These are phyloP conservation scores for Brachionichthys hirsutus DNA, from an alignment of 2,113 vertebrate species.

Conservation along the genomic window DNA sequence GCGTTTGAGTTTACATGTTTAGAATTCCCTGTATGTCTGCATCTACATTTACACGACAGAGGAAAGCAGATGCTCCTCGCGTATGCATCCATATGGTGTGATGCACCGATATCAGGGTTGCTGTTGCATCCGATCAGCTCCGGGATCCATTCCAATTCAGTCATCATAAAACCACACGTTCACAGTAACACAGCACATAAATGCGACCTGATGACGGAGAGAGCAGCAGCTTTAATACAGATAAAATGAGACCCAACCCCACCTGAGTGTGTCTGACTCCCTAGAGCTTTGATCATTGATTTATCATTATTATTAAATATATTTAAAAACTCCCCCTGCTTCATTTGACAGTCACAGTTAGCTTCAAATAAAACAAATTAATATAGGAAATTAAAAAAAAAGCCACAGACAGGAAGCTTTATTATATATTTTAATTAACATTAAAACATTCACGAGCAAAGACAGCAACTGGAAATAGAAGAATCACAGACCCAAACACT, in stretches of 20 bases:
- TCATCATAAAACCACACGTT: constrained; percentile 40
- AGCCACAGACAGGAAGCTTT: too few relatives aligned
- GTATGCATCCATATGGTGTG: constrained; percentile 54
- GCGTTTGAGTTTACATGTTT: constrained; percentile 13
- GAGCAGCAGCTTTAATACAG: neutral
- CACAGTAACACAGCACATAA: constrained; percentile 31
- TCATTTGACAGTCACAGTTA: too few relatives aligned
- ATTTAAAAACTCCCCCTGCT: too few relatives aligned
- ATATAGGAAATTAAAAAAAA: too few relatives aligned
- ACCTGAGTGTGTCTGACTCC: too few relatives aligned
- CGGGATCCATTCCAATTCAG: constrained; percentile 2
- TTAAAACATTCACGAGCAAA: too few relatives aligned
- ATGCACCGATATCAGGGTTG: constrained; percentile 23
- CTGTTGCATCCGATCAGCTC: constrained; percentile 26
- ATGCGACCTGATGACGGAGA: neutral
- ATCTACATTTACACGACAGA: constrained; percentile 33
- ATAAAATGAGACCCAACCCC: neutral
- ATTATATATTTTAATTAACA: too few relatives aligned
- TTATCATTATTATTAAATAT: too few relatives aligned
- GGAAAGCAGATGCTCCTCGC: constrained; percentile 59
- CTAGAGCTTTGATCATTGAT: neutral
- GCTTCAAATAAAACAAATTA: too few relatives aligned
- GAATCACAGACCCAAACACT: too few relatives aligned
- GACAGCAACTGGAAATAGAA: too few relatives aligned
- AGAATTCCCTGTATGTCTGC: constrained; percentile 8